Evolutionary conservation across 2,888 invertebrate species (phyloP).

Genomic region (Tenthredo mesomela): DNA sequence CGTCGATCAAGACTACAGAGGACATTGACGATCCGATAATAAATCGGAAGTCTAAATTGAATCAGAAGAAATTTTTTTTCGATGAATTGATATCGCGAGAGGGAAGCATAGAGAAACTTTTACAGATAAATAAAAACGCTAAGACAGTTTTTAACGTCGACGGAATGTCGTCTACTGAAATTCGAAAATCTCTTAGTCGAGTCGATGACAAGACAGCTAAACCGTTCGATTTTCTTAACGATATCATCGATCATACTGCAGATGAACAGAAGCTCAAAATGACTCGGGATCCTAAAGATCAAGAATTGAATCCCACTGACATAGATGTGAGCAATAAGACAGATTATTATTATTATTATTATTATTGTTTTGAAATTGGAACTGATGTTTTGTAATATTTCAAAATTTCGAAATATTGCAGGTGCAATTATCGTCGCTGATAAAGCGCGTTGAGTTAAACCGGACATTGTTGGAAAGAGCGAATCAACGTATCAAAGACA

Average conservation of each 20-base stretch:
- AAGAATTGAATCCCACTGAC: constrained; percentile 58
- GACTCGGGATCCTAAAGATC: constrained; percentile 10
- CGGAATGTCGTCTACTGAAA: constrained; percentile 55
- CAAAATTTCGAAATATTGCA: constrained; percentile 53
- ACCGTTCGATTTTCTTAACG: constrained; percentile 62
- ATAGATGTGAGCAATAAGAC: constrained; percentile 62
- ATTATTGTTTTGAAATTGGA: background rate
- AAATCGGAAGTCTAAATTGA: background rate
- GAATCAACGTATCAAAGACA: constrained; percentile 78
- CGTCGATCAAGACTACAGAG: background rate
- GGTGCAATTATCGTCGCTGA: constrained; percentile 77
- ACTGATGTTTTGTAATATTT: background rate
- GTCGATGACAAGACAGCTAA: constrained; percentile 59
- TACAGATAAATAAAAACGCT: constrained; percentile 42
- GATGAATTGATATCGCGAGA: constrained; percentile 39
- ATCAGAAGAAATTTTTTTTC: constrained; percentile 29
- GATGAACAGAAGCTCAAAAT: background rate
- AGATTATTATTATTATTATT: background rate
- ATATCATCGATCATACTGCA: constrained; percentile 57
- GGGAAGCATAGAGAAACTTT: constrained; percentile 45
- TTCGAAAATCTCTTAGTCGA: constrained; percentile 58
- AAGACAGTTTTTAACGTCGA: constrained; percentile 55
- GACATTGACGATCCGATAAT: background rate
- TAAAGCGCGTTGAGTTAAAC: constrained; percentile 78
- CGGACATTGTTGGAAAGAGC: constrained; percentile 78